Percentiles rank a stretch among this genome's conserved stretches.
Evolutionary conservation across 2,888 invertebrate species (phyloP).

Genomic region (Drosophila multiciliata): DNA sequence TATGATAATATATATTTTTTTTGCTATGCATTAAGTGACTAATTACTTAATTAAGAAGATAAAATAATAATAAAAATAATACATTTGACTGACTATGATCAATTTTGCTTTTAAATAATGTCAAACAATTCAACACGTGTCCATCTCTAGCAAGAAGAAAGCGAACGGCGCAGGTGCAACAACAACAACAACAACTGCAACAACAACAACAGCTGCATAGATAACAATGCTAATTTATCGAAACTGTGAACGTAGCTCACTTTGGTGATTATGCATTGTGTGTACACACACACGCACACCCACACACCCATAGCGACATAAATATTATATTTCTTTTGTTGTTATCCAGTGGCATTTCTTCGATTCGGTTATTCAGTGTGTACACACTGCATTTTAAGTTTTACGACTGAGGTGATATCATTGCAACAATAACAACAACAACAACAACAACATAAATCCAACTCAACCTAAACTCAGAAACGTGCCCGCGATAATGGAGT

Average conservation of each 20-base stretch:
- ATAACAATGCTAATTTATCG: slow-evolving; percentile 75
- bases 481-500: slow-evolving; percentile 70
- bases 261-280: slow-evolving; percentile 22
- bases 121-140: background rate
- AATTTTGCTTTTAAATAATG: background rate
- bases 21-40: background rate
- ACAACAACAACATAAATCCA: slow-evolving; percentile 26
- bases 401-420: slow-evolving; percentile 51
- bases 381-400: slow-evolving; percentile 43
- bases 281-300: slow-evolving; percentile 8
- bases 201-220: slow-evolving; percentile 67
- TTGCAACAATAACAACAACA: slow-evolving; percentile 29
- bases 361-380: slow-evolving; percentile 25
- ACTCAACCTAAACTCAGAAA: slow-evolving; percentile 52
- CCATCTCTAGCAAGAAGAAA: slow-evolving; percentile 43
- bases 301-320: background rate
- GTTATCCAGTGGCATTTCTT: slow-evolving; percentile 18
- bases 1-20: background rate
- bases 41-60: background rate
- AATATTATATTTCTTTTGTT: slow-evolving; percentile 12
- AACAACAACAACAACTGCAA: slow-evolving; percentile 48
- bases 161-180: slow-evolving; percentile 68
- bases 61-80: background rate
- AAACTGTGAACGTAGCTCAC: slow-evolving; percentile 34
- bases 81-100: background rate